These are phyloP conservation scores for Sclerodermus sp. DNA, from an alignment of 2,888 invertebrate genomes.

Conservation along the genomic window DNA sequence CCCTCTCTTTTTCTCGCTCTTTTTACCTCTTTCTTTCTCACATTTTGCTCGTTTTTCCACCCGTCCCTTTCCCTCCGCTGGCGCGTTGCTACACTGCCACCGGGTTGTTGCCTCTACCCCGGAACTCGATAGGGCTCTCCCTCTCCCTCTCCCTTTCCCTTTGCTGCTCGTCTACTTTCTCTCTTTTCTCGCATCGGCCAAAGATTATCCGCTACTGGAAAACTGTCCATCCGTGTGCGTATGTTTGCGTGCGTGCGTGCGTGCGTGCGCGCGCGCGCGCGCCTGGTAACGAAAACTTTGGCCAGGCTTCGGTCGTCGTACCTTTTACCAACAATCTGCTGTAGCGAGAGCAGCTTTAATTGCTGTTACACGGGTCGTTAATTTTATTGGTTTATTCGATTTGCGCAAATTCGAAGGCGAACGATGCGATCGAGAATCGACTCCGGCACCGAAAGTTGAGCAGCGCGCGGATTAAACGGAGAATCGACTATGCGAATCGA, in stretches of 20 bases:
- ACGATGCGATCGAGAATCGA: too few relatives aligned
- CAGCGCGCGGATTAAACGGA: too few relatives aligned
- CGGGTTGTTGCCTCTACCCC: slow-evolving; percentile 12
- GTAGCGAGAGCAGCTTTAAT: too few relatives aligned
- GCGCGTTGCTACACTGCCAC: neutral
- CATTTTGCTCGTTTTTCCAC: slow-evolving; percentile 10
- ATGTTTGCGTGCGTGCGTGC: neutral
- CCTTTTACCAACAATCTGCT: too few relatives aligned
- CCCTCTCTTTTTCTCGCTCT: slow-evolving; percentile 16
- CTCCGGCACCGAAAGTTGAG: too few relatives aligned
- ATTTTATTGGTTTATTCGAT: too few relatives aligned
- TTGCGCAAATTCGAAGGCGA: too few relatives aligned
- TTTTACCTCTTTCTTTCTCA: neutral
- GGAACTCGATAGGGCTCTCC: slow-evolving; percentile 13
- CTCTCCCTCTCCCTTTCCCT: slow-evolving; percentile 4
- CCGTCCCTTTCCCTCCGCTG: neutral
- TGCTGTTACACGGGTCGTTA: too few relatives aligned
- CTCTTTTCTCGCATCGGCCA: slow-evolving; percentile 1
- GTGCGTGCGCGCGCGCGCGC: slow-evolving; percentile 6
- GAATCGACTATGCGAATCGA: too few relatives aligned
- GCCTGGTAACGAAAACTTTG: slow-evolving; percentile 3
- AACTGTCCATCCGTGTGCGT: too few relatives aligned
- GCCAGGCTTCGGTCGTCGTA: too few relatives aligned
- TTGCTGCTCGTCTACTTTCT: neutral
- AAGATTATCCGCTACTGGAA: too few relatives aligned